Evolutionary conservation across 2,797 vertebrate genomes (phyloP).

Genomic region (Enteromius viviparus): DNA sequence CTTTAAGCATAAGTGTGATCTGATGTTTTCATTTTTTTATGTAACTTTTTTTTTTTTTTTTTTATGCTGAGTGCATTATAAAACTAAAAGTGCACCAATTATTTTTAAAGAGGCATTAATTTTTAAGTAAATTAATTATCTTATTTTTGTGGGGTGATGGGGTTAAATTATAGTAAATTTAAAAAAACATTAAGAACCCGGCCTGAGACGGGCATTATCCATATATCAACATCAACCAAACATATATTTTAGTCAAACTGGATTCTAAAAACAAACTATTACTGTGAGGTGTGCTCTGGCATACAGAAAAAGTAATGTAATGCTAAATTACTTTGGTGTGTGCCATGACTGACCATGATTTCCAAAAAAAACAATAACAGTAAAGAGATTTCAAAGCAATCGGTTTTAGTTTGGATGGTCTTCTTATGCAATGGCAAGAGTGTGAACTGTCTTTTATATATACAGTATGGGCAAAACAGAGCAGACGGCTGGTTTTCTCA

Average conservation of each 20-base stretch:
- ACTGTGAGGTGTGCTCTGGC: neutral
- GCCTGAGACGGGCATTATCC: neutral
- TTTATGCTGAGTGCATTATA: too few relatives aligned
- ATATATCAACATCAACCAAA: neutral
- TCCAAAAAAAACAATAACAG: neutral
- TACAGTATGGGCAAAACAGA: conserved; percentile 44
- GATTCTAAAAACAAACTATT: neutral
- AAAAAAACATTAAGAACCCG: neutral
- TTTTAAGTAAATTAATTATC: too few relatives aligned
- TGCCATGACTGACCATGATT: neutral
- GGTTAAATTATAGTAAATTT: neutral
- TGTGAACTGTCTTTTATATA: neutral
- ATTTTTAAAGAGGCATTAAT: too few relatives aligned
- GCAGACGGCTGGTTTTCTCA: conserved; percentile 70
- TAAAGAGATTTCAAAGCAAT: neutral
- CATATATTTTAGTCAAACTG: neutral
- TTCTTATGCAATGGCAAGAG: neutral
- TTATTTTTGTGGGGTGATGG: neutral
- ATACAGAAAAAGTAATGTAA: neutral
- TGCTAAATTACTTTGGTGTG: neutral
- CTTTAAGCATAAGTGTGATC: neutral
- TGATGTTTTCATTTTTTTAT: too few relatives aligned
- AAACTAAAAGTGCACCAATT: too few relatives aligned
- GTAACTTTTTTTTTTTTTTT: too few relatives aligned
- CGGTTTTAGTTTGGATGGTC: neutral